Evolutionary conservation across 2,888 invertebrate genomes (phyloP).

Genomic region (Tenthredo livida): DNA sequence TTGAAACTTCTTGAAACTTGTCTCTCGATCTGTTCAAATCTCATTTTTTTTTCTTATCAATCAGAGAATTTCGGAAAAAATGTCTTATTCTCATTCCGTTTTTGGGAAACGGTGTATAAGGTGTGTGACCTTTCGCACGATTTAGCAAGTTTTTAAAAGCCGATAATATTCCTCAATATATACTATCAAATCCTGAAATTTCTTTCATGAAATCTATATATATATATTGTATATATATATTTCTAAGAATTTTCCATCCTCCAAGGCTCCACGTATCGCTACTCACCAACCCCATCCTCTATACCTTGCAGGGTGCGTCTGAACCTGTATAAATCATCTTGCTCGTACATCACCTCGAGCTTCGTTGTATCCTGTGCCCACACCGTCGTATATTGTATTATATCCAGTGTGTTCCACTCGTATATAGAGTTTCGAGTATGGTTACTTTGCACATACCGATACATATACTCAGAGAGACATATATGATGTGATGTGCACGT

Average conservation of each 20-base stretch:
- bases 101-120: no score
- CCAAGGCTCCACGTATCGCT: not conserved
- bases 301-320: conserved; percentile 21
- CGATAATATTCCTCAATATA: no score
- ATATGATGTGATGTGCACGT: not conserved
- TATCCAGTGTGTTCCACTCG: conserved; percentile 17
- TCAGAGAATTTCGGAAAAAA: not conserved
- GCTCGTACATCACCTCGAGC: not conserved
- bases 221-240: not conserved
- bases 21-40: not conserved
- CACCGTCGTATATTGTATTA: conserved; percentile 20
- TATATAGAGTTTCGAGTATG: conserved; percentile 14
- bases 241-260: not conserved
- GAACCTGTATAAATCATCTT: conserved; percentile 24
- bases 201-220: not conserved
- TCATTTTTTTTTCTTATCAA: not conserved
- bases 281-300: not conserved
- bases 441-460: conserved; percentile 16
- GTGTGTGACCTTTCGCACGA: no score
- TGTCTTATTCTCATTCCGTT: no score
- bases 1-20: not conserved
- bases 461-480: not conserved
- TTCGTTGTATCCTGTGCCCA: conserved; percentile 40
- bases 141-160: no score
- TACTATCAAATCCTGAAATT: no score